These are phyloP conservation scores for Limulus polyphemus DNA, from an alignment of 2,888 invertebrate genomes.

Conservation along the genomic window DNA sequence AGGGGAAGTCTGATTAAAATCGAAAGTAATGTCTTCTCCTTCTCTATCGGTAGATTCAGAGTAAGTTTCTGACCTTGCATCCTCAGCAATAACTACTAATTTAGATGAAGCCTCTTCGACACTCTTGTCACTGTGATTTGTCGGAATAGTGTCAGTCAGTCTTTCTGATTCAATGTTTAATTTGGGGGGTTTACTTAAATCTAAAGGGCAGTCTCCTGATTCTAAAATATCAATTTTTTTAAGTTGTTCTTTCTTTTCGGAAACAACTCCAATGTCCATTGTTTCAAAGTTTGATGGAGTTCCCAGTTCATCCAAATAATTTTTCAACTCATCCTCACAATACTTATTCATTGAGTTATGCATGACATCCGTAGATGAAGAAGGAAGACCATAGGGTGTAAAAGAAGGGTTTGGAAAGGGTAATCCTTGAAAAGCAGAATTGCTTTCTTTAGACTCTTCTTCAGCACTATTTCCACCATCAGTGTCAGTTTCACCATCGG, in stretches of 20 bases:
- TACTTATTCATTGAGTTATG: not conserved
- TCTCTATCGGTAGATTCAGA: constrained; percentile 57
- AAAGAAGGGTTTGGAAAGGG: not conserved
- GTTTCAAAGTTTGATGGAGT: constrained; percentile 26
- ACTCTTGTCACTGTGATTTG: constrained; percentile 31
- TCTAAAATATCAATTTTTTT: too few species aligned
- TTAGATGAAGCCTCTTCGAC: constrained; percentile 40
- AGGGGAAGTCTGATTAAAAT: constrained; percentile 57
- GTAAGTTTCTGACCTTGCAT: constrained; percentile 50
- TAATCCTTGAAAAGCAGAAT: constrained; percentile 24
- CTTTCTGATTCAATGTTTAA: constrained; percentile 19
- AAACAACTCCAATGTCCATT: constrained; percentile 22
- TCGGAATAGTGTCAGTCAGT: constrained; percentile 29
- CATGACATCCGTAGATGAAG: constrained; percentile 58
- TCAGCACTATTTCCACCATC: constrained; percentile 12
- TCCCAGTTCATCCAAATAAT: constrained; percentile 60
- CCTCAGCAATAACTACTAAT: constrained; percentile 38
- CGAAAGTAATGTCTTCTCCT: constrained; percentile 37
- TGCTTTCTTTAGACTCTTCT: constrained; percentile 13
- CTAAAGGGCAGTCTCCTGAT: constrained; percentile 24
- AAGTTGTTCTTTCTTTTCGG: not conserved
- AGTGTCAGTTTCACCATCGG: constrained; percentile 48
- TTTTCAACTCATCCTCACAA: constrained; percentile 70
- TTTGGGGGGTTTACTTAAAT: constrained; percentile 38
- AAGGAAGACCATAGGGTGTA: constrained; percentile 49